Evolutionary conservation across 2,113 vertebrate genomes (phyloP).

Genomic region (Scopus umbretta): DNA sequence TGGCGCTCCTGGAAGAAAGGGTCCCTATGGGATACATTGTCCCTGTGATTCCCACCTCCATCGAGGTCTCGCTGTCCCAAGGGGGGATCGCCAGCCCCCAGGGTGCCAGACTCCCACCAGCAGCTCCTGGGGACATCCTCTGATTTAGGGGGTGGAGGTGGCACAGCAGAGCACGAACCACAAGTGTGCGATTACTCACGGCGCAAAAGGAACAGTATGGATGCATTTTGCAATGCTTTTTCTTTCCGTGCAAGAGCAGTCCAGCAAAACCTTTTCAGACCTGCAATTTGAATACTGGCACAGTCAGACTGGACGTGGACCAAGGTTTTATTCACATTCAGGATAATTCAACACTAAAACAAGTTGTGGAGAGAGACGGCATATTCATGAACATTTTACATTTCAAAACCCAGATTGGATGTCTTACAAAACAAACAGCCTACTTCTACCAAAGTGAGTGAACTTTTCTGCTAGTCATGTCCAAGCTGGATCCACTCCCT

Average conservation of each 20-base stretch:
- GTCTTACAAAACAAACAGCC: neutral
- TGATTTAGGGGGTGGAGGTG: neutral
- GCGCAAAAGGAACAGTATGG: neutral
- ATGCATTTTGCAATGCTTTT: neutral
- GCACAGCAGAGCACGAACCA: neutral
- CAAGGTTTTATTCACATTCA: neutral
- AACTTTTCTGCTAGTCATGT: neutral
- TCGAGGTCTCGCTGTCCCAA: rapidly evolving
- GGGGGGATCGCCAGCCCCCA: neutral
- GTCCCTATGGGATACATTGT: rapidly evolving
- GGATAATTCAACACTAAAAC: neutral
- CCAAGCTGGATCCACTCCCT: neutral
- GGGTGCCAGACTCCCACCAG: rapidly evolving
- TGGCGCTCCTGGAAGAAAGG: neutral
- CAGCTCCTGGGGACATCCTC: neutral
- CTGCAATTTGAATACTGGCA: rapidly evolving
- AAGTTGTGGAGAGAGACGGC: neutral
- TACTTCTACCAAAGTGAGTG: neutral
- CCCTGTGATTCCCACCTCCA: neutral
- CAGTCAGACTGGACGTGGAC: neutral
- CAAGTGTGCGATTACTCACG: neutral
- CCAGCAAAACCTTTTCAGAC: neutral
- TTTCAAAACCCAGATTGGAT: neutral
- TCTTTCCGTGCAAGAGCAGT: neutral
- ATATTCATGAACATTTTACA: neutral